phyloP scores from a whole-genome alignment of 2,888 invertebrate genomes.

The Cerastis leucographa region DNA sequence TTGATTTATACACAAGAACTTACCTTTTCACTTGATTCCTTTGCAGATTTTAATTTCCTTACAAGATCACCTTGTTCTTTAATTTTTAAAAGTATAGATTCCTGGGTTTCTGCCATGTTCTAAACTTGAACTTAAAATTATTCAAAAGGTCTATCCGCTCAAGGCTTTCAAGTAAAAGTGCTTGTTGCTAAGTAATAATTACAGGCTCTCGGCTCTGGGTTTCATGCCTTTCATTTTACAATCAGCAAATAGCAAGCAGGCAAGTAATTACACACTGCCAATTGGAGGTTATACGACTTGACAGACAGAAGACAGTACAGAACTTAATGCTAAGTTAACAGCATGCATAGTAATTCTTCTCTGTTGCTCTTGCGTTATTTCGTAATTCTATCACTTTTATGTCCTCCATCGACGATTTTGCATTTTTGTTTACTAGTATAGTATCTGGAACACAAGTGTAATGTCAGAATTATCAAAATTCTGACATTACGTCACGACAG shows the following conservation, averaged over 20 bases:
- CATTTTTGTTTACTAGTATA: not conserved
- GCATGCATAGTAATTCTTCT: constrained; percentile 26
- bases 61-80: constrained; percentile 95
- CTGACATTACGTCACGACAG: not conserved
- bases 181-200: constrained; percentile 72
- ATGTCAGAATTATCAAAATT: not conserved
- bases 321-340: not conserved
- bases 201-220: constrained; percentile 75
- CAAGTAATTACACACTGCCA: constrained; percentile 48
- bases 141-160: constrained; percentile 51
- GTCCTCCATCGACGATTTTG: not conserved
- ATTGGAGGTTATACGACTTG: constrained; percentile 58
- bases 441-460: constrained; percentile 21
- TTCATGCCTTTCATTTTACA: constrained; percentile 81
- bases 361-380: constrained; percentile 21
- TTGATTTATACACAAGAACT: constrained; percentile 26
- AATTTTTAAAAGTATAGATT: constrained; percentile 82
- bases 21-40: constrained; percentile 95
- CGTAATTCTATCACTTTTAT: constrained; percentile 1
- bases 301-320: not conserved
- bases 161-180: constrained; percentile 77
- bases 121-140: constrained; percentile 61
- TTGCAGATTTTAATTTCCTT: constrained; percentile 94
- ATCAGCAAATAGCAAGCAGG: constrained; percentile 65
- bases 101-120: constrained; percentile 84